Base-by-base conservation (phyloP, 30 jellyfish, hydroid and myxozoan genomes). In the Hydractinia echinata region DNA sequence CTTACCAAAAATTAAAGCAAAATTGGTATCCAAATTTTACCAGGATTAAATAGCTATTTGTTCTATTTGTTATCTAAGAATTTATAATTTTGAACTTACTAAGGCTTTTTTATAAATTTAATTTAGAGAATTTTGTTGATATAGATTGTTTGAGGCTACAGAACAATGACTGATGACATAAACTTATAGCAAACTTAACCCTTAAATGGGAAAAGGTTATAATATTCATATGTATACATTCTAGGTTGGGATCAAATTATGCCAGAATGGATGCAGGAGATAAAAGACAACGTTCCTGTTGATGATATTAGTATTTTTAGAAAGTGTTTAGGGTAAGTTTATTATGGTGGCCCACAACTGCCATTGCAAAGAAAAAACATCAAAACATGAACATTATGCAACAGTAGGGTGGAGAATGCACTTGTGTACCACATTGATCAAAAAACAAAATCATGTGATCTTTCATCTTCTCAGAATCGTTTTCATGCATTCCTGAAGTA, bases 181-280 rank as follows among this genome's bases (percentile, higher is more conserved):
- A n/a, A n/a, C n/a, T n/a, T 13, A 11, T 58, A 58, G 19, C 15
- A 16, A 58, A 2, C 19, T 58, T 13, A 1, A 58, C 69, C 15
- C 69, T 58, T 58, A 0, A 58, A 0, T 58, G 18, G 69, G 18
- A 58, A 58, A 58, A 58, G 69, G 19, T 58, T 58, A 67, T 48
- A 13, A 67, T 67, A 48, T 13, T 10, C 3, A 55, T 14, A 14
- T 55, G 10, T 8, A n/a, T 78, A 19, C 6, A 53, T 49, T 20
- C 0, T 39, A 91, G 98, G 95, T 91, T 91, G 98, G 98, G 98
- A 91, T 62, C 87, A 92, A 64, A 81, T 91, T 16, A 78, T 91
- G 64, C 98, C 98, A 4, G 56, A 67, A 48, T 91, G 98, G 98
- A 62, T 91, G 89, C 92, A 87, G 67, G 98, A 91, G 76, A 62